Evolutionary conservation across 2,888 invertebrate species (phyloP), one percentile per base, ranked within the genome.

Genomic region (Drosophila acutilabella): DNA sequence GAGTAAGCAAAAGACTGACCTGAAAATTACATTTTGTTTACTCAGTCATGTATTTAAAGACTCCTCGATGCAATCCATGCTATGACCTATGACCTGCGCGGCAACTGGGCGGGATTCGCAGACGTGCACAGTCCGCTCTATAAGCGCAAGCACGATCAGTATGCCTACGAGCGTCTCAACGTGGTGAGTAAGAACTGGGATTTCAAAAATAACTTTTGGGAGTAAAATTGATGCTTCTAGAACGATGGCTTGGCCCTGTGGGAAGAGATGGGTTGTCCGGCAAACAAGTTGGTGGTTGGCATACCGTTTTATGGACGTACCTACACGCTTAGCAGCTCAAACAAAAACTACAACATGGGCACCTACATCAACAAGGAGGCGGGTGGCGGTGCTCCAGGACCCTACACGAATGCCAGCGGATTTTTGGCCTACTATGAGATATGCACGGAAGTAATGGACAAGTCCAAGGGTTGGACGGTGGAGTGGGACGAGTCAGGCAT

Each of bases 341-440:
- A 97, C 92, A 96, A 94, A 74, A 97, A 97, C 93, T 96, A 97
- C 90, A 95, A 95, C 54, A 94, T 96, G 41, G 97, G 97, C 36
- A 97, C 97, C 0, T 97, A 96, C 90, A 97, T 98, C 89, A 97
- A 97, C 91, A 97, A 97, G 92, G 98, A 97, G 93, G 97, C 97
- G 4, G 97, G 96, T 0, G 97, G 97, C 20, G 98, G 97, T 0
- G 94, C 94, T 13, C 96, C 97, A 0, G 97, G 97, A 0, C 96
- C 96, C 1, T 98, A 95, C 89, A 98, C 97, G 0, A 96, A 96
- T 72, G 97, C 97, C 23, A 96, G 96, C 64, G 97, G 97, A 64
- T 97, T 97, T 91, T 94, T 97, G 91, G 95, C 97, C 54, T 97
- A 97, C 89, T 97, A 97, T 88, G 97, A 97, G 80, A 97, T 97